phyloP scores from a whole-genome alignment of 1,140 invertebrate genomes.

The Sesamia nonagrioides region DNA sequence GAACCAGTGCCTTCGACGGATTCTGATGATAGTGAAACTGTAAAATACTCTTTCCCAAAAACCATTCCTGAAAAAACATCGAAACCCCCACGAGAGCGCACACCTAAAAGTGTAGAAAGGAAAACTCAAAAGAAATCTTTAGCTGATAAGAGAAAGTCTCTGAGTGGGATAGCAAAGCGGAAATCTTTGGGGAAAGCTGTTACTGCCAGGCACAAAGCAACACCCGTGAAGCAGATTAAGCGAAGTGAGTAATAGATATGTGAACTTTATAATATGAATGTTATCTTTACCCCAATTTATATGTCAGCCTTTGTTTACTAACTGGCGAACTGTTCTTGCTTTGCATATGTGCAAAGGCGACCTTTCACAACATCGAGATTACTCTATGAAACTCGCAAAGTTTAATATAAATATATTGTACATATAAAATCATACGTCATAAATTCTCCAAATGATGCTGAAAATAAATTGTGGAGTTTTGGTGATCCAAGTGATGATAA shows the following conservation, averaged over 20 bases:
- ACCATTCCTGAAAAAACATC: slow-evolving; percentile 53
- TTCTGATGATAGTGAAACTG: slow-evolving; percentile 79
- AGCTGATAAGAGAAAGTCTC: slow-evolving; percentile 73
- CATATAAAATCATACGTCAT: no score
- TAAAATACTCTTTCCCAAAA: slow-evolving; percentile 83
- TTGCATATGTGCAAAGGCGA: no score
- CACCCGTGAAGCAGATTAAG: slow-evolving; percentile 67
- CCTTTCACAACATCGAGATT: no score
- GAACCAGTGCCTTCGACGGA: slow-evolving; percentile 68
- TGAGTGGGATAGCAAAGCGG: slow-evolving; percentile 71
- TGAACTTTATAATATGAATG: neutral
- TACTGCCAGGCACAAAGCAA: slow-evolving; percentile 60
- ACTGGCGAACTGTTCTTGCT: no score
- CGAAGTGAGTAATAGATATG: slow-evolving; percentile 79
- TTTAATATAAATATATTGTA: no score
- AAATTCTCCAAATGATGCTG: no score
- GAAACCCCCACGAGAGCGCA: slow-evolving; percentile 44
- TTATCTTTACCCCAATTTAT: neutral
- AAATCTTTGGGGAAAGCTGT: slow-evolving; percentile 72
- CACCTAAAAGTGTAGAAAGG: slow-evolving; percentile 54
- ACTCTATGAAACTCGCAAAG: no score
- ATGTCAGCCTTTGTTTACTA: neutral
- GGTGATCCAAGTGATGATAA: no score
- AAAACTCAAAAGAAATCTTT: slow-evolving; percentile 65
- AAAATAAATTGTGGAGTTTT: no score